These are phyloP conservation scores for Platalea minor DNA, from an alignment of 2,797 vertebrate genomes.

Conservation along the genomic window DNA sequence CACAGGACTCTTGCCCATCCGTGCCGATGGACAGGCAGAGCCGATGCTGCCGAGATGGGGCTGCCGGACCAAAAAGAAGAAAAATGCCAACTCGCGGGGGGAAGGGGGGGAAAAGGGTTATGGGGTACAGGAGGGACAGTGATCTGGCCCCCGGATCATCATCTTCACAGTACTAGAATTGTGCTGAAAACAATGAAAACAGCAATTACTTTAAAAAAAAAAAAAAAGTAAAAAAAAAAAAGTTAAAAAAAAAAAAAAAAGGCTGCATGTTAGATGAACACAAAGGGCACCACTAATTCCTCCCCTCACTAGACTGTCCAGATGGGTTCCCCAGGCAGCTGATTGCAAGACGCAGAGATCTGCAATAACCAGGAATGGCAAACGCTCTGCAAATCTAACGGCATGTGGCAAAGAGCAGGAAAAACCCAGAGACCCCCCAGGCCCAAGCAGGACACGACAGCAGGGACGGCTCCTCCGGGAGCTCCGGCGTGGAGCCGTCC, in stretches of 20 bases:
- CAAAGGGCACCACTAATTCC: background rate
- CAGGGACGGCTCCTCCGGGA: background rate
- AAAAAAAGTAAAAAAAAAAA: background rate
- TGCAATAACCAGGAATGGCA: background rate
- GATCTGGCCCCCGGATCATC: background rate
- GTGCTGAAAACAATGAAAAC: background rate
- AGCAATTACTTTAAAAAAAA: background rate
- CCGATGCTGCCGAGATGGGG: background rate
- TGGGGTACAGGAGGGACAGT: background rate
- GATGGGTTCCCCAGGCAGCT: background rate
- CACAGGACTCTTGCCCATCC: rapidly evolving
- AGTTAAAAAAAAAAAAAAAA: background rate
- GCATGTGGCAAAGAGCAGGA: background rate
- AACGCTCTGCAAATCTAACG: background rate
- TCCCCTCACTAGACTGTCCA: background rate
- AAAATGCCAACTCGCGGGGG: background rate
- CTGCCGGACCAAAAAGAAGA: background rate
- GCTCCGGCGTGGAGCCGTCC: background rate
- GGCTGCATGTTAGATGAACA: background rate
- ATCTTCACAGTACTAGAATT: background rate
- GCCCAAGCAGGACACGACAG: background rate
- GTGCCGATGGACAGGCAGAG: background rate
- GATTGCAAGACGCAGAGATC: background rate
- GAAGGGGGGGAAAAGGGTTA: rapidly evolving
- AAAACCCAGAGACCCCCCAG: background rate